Percentiles rank a stretch among this genome's conserved stretches.
Conservation (phyloP, 2,888 invertebrate species). For the Tenthredo scrophulariae region DNA sequence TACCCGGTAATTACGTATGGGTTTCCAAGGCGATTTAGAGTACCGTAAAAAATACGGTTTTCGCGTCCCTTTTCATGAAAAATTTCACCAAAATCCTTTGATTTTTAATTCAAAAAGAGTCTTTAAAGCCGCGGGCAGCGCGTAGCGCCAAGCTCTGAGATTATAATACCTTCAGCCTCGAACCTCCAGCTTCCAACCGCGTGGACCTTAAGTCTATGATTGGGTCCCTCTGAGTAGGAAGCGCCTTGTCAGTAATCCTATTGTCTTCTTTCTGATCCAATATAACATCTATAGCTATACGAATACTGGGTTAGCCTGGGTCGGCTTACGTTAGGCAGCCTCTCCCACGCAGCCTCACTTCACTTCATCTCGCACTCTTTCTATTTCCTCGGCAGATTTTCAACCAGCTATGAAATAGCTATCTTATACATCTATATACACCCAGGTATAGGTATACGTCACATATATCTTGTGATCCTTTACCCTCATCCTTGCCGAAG, state of each 20-base stretch:
- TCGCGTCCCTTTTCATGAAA: too few species aligned
- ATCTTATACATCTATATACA: background rate
- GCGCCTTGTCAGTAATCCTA: constrained; percentile 53
- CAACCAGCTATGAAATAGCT: background rate
- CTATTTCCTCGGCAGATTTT: background rate
- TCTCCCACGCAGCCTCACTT: constrained; percentile 14
- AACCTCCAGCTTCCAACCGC: constrained; percentile 13
- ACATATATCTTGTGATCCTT: background rate
- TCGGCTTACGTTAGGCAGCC: constrained; percentile 10
- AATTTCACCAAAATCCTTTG: too few species aligned
- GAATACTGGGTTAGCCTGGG: constrained; percentile 18
- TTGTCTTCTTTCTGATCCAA: constrained; percentile 54
- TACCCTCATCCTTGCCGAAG: background rate
- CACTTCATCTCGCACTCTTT: background rate
- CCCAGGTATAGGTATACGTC: background rate
- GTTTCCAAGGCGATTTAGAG: too few species aligned
- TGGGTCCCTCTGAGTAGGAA: constrained; percentile 53
- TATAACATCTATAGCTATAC: constrained; percentile 38
- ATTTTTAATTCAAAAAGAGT: background rate
- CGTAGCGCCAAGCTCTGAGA: background rate
- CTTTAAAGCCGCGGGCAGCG: background rate
- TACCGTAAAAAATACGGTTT: too few species aligned
- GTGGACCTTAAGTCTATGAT: constrained; percentile 52
- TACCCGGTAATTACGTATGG: too few species aligned
- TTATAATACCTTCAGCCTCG: constrained; percentile 18